Conservation (phyloP, 2,888 invertebrate species). For the Caenorhabditis sp. region DNA sequence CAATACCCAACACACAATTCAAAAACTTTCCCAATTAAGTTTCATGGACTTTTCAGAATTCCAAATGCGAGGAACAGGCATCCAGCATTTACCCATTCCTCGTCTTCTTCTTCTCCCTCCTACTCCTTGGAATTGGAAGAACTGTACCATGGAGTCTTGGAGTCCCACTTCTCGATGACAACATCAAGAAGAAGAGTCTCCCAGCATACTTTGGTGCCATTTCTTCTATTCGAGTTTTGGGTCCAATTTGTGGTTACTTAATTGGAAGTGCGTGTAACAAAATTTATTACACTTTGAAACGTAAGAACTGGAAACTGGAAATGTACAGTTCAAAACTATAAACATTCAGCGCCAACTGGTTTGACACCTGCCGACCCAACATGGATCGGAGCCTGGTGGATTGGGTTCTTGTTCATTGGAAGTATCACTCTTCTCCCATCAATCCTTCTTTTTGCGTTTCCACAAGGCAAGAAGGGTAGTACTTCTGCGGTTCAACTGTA, state of each 20-base stretch:
- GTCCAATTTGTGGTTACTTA: constrained; percentile 83
- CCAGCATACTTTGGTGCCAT: constrained; percentile 82
- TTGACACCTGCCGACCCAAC: constrained; percentile 83
- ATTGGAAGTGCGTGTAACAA: constrained; percentile 81
- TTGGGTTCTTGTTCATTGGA: constrained; percentile 83
- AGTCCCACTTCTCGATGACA: constrained; percentile 83
- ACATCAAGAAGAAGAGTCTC: constrained; percentile 80
- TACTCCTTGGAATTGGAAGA: constrained; percentile 81
- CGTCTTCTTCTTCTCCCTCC: constrained; percentile 79
- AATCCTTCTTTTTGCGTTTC: constrained; percentile 83
- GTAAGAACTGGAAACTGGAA: constrained; percentile 35
- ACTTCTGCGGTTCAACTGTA: constrained; percentile 45
- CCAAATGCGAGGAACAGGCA: constrained; percentile 72
- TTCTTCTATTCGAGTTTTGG: constrained; percentile 82
- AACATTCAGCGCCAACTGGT: constrained; percentile 71
- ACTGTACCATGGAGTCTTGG: constrained; percentile 82
- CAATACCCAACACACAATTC: neutral
- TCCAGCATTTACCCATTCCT: constrained; percentile 77
- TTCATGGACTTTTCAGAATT: constrained; percentile 55
- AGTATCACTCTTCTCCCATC: constrained; percentile 75
- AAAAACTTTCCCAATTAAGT: neutral
- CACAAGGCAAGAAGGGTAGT: constrained; percentile 70
- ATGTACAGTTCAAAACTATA: neutral
- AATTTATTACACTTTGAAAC: constrained; percentile 76
- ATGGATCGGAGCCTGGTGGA: constrained; percentile 85